Evolutionary conservation across 2,113 vertebrate species (phyloP).

Genomic region (Sinocyclocheilus grahami): DNA sequence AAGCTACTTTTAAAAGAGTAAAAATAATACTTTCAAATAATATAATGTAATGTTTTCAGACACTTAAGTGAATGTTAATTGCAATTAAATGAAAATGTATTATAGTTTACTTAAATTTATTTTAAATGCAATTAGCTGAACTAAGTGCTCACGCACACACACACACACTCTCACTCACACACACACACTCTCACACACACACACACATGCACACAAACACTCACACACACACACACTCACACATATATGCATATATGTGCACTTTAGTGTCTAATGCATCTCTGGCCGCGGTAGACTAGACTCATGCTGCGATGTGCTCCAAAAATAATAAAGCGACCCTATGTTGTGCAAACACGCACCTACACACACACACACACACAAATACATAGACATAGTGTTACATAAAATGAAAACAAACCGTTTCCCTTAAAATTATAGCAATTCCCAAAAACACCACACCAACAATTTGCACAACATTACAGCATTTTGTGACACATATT

Average conservation of each 20-base stretch:
- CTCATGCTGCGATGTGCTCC: constrained; percentile 28
- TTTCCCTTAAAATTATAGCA: background rate
- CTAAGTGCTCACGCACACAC: background rate
- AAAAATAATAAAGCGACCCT: constrained; percentile 14
- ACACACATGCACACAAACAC: too few relatives aligned
- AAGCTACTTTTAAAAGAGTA: background rate
- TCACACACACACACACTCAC: too few relatives aligned
- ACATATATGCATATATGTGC: background rate
- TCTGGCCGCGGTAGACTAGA: background rate
- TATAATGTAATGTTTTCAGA: background rate
- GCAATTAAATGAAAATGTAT: background rate
- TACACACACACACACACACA: too few relatives aligned
- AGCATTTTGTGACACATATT: background rate
- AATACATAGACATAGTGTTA: background rate
- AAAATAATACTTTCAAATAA: background rate
- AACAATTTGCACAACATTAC: background rate
- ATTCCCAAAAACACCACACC: background rate
- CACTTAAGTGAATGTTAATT: background rate
- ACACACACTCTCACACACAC: too few relatives aligned
- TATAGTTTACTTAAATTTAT: background rate
- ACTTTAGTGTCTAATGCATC: constrained; percentile 16
- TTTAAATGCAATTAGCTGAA: background rate
- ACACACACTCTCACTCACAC: background rate
- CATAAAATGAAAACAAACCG: constrained; percentile 8
- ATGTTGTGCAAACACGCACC: background rate